Evolutionary conservation across 2,113 vertebrate species (phyloP).

Genomic region (Gallinago jamesoni): DNA sequence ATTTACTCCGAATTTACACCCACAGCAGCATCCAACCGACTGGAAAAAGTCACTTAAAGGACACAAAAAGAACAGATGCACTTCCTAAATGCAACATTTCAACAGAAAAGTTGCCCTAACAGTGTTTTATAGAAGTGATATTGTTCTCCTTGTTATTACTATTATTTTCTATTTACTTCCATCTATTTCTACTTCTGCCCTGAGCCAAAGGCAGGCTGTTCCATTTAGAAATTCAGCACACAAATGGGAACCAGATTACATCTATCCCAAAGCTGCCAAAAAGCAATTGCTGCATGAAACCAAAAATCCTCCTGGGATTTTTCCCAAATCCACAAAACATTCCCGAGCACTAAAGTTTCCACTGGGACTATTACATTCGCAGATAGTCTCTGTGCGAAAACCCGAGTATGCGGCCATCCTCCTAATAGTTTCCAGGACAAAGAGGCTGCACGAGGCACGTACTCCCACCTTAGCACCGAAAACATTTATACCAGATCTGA

Average conservation of each 20-base stretch:
- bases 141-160: not conserved
- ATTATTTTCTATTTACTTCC: not conserved
- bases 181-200: not conserved
- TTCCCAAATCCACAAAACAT: slow-evolving; percentile 40
- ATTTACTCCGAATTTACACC: not conserved
- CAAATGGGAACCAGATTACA: slow-evolving; percentile 43
- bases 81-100: not conserved
- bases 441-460: not conserved
- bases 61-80: not conserved
- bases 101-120: not conserved
- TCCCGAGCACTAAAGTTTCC: slow-evolving; percentile 30
- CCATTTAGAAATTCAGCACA: slow-evolving; percentile 2
- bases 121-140: not conserved
- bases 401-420: not conserved
- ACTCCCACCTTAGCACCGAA: not conserved
- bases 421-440: slow-evolving; percentile 1
- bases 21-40: not conserved
- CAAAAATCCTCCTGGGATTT: slow-evolving; percentile 36
- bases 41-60: not conserved
- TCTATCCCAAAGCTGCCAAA: slow-evolving; percentile 17
- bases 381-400: slow-evolving; percentile 5
- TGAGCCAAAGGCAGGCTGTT: not conserved
- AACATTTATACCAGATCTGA: not conserved
- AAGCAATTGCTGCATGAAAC: slow-evolving; percentile 37
- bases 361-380: slow-evolving; percentile 34